A percentile compares a stretch with the other conserved stretches of the same genome.
These are phyloP conservation scores for Drosophila equinoxialis DNA, from an alignment of 1,140 invertebrate genomes.

Conservation along the genomic window DNA sequence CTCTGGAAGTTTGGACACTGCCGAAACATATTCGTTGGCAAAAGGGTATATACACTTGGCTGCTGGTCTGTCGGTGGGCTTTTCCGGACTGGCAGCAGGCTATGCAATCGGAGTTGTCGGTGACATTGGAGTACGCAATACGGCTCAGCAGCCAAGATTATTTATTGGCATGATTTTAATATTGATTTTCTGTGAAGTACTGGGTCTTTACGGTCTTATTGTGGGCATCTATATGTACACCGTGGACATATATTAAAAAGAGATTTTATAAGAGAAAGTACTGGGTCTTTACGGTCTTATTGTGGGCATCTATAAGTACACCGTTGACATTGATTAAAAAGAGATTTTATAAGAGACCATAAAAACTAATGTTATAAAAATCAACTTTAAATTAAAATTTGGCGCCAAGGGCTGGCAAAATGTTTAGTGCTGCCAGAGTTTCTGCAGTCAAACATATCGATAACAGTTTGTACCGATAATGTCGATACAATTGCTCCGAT, in stretches of 20 bases:
- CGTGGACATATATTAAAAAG: conserved; percentile 82
- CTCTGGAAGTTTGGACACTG: conserved; percentile 85
- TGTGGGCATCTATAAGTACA: conserved; percentile 95
- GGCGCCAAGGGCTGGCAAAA: conserved; percentile 12
- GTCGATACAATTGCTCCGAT: too few species aligned
- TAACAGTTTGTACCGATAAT: too few species aligned
- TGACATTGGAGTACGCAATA: conserved; percentile 95
- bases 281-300: conserved; percentile 97
- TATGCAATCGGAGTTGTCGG: conserved; percentile 97
- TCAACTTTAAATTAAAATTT: background rate
- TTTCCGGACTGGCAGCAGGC: conserved; percentile 94
- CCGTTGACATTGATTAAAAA: conserved; percentile 84
- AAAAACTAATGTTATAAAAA: background rate
- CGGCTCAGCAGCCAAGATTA: conserved; percentile 95
- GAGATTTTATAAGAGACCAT: too few species aligned
- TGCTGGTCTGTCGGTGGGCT: conserved; percentile 94
- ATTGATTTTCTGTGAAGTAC: conserved; percentile 97
- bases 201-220: conserved; percentile 97
- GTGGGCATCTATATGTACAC: conserved; percentile 95
- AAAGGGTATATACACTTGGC: conserved; percentile 95
- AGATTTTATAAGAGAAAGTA: conserved; percentile 85
- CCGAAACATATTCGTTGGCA: conserved; percentile 84
- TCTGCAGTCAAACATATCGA: background rate
- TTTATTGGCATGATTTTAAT: conserved; percentile 98
- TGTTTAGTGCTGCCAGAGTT: conserved; percentile 13